Evolutionary conservation across 1,140 invertebrate species (phyloP).

Genomic region (Druon quercuslanigerum): DNA sequence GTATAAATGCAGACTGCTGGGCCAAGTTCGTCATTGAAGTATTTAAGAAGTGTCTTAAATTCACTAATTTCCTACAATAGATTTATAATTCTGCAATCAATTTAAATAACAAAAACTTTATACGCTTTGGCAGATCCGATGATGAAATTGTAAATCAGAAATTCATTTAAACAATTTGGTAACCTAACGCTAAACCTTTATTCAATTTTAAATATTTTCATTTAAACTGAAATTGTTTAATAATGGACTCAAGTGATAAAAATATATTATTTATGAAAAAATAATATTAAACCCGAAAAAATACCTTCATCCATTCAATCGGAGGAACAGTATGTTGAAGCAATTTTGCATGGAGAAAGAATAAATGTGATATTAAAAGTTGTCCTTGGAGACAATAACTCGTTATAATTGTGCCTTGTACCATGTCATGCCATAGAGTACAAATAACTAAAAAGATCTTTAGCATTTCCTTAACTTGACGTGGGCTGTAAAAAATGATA

Average conservation of each 20-base stretch:
- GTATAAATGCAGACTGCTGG: constrained; percentile 85
- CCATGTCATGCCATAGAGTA: constrained; percentile 85
- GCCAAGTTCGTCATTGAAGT: constrained; percentile 84
- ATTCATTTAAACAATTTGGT: too few relatives aligned
- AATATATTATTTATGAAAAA: background rate
- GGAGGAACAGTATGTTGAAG: constrained; percentile 82
- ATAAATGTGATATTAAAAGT: constrained; percentile 82
- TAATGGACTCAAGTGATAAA: background rate
- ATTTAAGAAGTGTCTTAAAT: constrained; percentile 84
- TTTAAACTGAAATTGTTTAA: background rate
- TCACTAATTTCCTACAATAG: constrained; percentile 82
- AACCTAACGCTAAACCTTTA: background rate
- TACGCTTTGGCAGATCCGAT: background rate
- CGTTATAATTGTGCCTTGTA: constrained; percentile 85
- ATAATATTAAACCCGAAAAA: background rate
- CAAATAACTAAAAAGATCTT: constrained; percentile 81
- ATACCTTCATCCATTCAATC: constrained; percentile 86
- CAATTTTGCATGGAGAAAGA: constrained; percentile 82
- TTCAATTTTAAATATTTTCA: constrained; percentile 15
- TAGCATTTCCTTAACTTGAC: constrained; percentile 71
- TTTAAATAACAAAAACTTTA: background rate
- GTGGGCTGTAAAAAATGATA: constrained; percentile 71
- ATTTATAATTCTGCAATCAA: constrained; percentile 29
- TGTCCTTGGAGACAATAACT: constrained; percentile 89
- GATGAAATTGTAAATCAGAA: too few relatives aligned